Percentiles rank a stretch among this genome's conserved stretches.
Conservation (phyloP, 2,888 invertebrate genomes). For the Peribatodes rhomboidaria region DNA sequence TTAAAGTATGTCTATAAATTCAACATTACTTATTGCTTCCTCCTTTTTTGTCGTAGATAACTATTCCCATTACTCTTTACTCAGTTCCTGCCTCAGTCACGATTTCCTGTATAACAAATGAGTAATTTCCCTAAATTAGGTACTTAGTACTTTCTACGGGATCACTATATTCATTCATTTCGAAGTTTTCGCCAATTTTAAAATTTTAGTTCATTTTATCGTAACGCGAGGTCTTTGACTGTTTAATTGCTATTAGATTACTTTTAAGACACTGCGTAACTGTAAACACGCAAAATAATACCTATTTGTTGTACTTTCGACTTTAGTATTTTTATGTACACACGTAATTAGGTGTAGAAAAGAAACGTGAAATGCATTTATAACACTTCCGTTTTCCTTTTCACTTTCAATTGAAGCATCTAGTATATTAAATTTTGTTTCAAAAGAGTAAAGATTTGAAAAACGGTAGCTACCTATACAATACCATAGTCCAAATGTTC, state of each 20-base stretch:
- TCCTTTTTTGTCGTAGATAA: conserved; percentile 14
- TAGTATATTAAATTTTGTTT: background rate
- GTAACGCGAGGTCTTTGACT: conserved; percentile 13
- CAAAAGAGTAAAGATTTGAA: background rate
- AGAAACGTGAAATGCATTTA: background rate
- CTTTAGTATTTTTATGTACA: background rate
- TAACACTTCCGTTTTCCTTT: conserved; percentile 1
- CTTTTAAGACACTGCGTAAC: conserved; percentile 3
- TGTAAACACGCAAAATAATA: conserved; percentile 1
- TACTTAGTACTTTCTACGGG: background rate
- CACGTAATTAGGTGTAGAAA: background rate
- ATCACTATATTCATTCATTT: conserved; percentile 19
- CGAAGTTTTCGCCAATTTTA: conserved; percentile 19
- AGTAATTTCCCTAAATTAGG: conserved; percentile 21
- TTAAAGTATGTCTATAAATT: conserved; percentile 5
- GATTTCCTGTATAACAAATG: conserved; percentile 20
- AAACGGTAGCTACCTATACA: background rate
- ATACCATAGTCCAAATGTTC: conserved; percentile 3
- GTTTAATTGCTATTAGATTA: conserved; percentile 18
- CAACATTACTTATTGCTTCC: conserved; percentile 23
- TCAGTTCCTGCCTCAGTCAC: conserved; percentile 27
- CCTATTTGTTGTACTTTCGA: background rate
- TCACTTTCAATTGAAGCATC: background rate
- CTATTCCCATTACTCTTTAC: conserved; percentile 21
- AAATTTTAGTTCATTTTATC: conserved; percentile 19